Evolutionary conservation across 2,113 vertebrate species (phyloP).

Genomic region (Cyprichromis sp.): DNA sequence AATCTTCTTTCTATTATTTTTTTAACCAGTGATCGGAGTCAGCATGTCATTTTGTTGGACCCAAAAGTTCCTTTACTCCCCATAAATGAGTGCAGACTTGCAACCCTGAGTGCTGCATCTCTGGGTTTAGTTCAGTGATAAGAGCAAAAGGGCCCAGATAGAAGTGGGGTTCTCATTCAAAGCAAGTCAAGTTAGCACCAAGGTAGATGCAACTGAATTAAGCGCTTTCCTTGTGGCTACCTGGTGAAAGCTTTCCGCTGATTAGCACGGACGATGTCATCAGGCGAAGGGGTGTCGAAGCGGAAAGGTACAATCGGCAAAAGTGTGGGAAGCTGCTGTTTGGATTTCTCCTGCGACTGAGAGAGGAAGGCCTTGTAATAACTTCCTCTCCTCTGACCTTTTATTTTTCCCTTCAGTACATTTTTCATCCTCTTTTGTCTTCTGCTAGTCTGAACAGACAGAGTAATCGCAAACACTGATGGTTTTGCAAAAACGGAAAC

Average conservation of each 20-base stretch:
- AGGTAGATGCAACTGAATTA: not conserved
- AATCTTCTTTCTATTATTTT: not conserved
- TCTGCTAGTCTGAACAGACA: conserved; percentile 75
- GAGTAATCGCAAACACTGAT: conserved; percentile 84
- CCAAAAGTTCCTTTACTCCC: not conserved
- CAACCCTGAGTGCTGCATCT: not conserved
- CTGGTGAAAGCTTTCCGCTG: conserved; percentile 88
- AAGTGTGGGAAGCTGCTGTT: conserved; percentile 65
- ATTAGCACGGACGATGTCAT: conserved; percentile 87
- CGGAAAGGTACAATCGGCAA: conserved; percentile 80
- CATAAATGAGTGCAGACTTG: not conserved
- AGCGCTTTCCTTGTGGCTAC: conserved; percentile 1
- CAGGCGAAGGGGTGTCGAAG: conserved; percentile 91
- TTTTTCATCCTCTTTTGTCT: conserved; percentile 56
- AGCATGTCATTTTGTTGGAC: not conserved
- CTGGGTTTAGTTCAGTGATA: not conserved
- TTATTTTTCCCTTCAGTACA: not conserved
- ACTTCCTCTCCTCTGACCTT: not conserved
- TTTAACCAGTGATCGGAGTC: not conserved
- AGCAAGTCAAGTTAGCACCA: not conserved
- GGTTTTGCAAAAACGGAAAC: conserved; percentile 75
- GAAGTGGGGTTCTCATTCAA: not conserved
- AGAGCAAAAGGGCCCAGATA: not conserved
- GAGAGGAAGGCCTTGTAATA: conserved; percentile 70
- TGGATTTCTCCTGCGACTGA: conserved; percentile 71